A percentile compares a stretch with the other conserved stretches of the same genome.
phyloP scores from a whole-genome alignment of 2,888 invertebrate genomes.

The Timandra comae region DNA sequence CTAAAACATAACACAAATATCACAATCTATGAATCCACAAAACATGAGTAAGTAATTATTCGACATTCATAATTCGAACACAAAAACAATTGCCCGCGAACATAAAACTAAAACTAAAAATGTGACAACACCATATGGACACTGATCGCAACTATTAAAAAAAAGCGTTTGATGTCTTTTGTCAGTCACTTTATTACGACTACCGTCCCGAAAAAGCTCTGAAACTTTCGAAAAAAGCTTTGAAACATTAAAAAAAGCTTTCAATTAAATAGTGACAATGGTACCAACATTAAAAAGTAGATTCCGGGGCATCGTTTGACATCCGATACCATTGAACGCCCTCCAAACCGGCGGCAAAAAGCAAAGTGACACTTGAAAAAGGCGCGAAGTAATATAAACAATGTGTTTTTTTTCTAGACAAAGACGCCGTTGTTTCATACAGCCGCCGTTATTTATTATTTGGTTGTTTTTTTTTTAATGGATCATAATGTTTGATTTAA shows the following conservation, averaged over 20 bases:
- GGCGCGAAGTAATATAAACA: constrained; percentile 73
- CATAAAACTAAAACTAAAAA: constrained; percentile 61
- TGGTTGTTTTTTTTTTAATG: constrained; percentile 24
- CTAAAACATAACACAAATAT: no score
- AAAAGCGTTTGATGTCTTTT: constrained; percentile 70
- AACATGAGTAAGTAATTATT: no score
- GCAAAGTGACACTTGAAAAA: constrained; percentile 75
- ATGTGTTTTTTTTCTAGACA: constrained; percentile 50
- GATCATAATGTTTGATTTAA: no score
- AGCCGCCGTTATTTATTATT: constrained; percentile 20
- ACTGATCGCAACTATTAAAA: constrained; percentile 43
- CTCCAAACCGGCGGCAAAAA: constrained; percentile 49
- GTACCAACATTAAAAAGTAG: constrained; percentile 54
- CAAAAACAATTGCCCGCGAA: constrained; percentile 36
- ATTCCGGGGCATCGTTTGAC: constrained; percentile 61
- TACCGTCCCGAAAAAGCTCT: constrained; percentile 53
- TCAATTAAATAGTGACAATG: constrained; percentile 72
- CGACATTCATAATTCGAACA: constrained; percentile 17
- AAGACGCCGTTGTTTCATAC: constrained; percentile 35
- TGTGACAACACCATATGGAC: constrained; percentile 65
- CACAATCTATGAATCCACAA: no score
- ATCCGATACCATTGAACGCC: constrained; percentile 69
- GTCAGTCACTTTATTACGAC: constrained; percentile 62
- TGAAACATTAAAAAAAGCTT: constrained; percentile 50
- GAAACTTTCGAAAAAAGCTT: constrained; percentile 23